Conservation (phyloP, 37 sponge, comb jelly and placozoan genomes). For the Hormiphora californensis region DNA sequence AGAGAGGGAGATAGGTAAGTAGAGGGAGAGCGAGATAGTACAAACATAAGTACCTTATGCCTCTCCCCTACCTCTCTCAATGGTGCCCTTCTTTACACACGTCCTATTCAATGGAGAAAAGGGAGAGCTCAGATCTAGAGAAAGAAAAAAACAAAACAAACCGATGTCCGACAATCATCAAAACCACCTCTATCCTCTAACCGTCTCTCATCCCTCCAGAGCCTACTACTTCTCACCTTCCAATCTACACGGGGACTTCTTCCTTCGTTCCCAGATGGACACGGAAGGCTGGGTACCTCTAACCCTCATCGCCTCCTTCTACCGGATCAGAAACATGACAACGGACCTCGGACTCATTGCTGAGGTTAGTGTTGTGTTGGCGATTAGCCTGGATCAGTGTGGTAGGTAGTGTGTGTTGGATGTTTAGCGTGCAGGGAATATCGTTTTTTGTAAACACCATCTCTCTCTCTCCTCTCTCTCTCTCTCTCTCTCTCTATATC, state of each 20-base stretch:
- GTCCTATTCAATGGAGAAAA: no score
- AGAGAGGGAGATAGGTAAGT: no score
- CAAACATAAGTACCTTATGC: no score
- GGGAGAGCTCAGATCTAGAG: no score
- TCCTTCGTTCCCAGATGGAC: slow-evolving; percentile 77
- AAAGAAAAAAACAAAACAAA: no score
- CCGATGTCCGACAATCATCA: slow-evolving; percentile 1
- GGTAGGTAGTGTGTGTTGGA: background rate
- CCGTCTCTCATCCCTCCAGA: slow-evolving; percentile 57
- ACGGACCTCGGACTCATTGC: slow-evolving; percentile 72
- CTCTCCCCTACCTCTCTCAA: no score
- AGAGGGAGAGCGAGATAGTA: no score
- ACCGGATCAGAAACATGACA: slow-evolving; percentile 76
- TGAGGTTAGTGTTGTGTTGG: slow-evolving; percentile 58
- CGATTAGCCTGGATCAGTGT: background rate
- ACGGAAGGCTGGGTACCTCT: slow-evolving; percentile 83
- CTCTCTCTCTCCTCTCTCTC: no score
- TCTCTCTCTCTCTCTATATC: no score
- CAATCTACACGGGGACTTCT: slow-evolving; percentile 85
- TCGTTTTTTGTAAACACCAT: no score
- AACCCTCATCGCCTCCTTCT: slow-evolving; percentile 76
- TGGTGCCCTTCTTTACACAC: no score
- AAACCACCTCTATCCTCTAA: background rate
- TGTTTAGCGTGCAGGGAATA: no score
- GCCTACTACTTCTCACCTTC: slow-evolving; percentile 97